Conservation (phyloP, 2,113 vertebrate genomes). For the Syngnathus typhle region DNA sequence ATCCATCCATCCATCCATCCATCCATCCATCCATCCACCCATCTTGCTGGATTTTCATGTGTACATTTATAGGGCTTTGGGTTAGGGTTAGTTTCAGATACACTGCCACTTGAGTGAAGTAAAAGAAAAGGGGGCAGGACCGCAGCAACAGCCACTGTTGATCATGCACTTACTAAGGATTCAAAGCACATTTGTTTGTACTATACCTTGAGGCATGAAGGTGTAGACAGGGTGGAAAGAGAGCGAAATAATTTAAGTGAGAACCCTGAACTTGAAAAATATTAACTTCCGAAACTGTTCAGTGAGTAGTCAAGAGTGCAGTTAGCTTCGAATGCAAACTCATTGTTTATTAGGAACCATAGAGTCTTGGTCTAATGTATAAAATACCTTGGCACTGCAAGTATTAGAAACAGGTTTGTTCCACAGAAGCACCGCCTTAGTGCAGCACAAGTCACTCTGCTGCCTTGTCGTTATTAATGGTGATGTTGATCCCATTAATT, state of each 20-base stretch:
- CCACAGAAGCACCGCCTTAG: constrained; percentile 27
- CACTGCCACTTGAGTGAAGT: too few species aligned
- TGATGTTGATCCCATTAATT: constrained; percentile 49
- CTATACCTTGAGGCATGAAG: background rate
- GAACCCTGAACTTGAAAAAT: constrained; percentile 12
- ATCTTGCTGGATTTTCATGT: too few species aligned
- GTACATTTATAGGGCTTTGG: too few species aligned
- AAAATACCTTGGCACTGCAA: constrained; percentile 50
- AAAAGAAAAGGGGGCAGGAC: too few species aligned
- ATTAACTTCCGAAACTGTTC: constrained; percentile 21
- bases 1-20: too few species aligned
- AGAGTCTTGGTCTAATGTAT: constrained; percentile 33
- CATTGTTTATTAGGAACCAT: constrained; percentile 39
- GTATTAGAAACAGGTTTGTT: constrained; percentile 38
- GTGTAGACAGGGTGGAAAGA: background rate
- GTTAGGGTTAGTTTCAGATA: too few species aligned
- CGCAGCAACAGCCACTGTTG: too few species aligned
- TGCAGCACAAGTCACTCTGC: constrained; percentile 41
- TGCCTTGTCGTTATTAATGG: constrained; percentile 44
- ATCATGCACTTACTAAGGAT: too few species aligned
- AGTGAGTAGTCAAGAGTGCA: constrained; percentile 43
- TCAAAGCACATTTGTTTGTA: background rate
- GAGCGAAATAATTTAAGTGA: constrained; percentile 7
- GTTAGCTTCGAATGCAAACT: constrained; percentile 29
- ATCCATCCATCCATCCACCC: too few species aligned